A percentile compares a stretch with the other conserved stretches of the same genome.
Conservation (phyloP, 1,140 invertebrate species). For the Cotesia glomerata region DNA sequence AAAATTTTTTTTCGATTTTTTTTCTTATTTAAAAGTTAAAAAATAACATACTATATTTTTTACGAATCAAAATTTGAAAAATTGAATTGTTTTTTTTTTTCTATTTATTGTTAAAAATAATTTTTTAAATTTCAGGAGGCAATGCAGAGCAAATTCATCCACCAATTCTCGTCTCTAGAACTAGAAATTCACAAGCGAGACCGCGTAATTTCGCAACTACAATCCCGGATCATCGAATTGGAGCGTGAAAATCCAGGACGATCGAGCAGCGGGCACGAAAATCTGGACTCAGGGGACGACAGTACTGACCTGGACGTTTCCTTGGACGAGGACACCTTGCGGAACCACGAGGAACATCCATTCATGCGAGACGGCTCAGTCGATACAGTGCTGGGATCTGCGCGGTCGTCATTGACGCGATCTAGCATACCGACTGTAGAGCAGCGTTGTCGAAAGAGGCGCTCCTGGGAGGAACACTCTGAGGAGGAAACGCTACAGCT, state of each 20-base stretch:
- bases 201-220: slow-evolving; percentile 78
- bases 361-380: slow-evolving; percentile 68
- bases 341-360: slow-evolving; percentile 62
- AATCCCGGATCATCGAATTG: slow-evolving; percentile 73
- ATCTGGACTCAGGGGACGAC: slow-evolving; percentile 34
- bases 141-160: slow-evolving; percentile 63
- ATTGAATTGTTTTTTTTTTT: too few relatives aligned
- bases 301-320: slow-evolving; percentile 47
- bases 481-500: slow-evolving; percentile 67
- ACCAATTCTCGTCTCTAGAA: slow-evolving; percentile 74
- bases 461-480: slow-evolving; percentile 68
- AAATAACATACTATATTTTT: too few relatives aligned
- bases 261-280: too few relatives aligned
- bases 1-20: too few relatives aligned
- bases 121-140: slow-evolving; percentile 57
- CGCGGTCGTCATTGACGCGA: slow-evolving; percentile 36
- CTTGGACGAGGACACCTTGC: slow-evolving; percentile 46
- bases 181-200: slow-evolving; percentile 77
- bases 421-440: slow-evolving; percentile 52
- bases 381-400: slow-evolving; percentile 62
- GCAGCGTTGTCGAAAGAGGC: slow-evolving; percentile 49
- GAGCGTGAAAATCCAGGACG: slow-evolving; percentile 56
- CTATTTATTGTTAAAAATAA: not conserved
- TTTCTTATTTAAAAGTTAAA: too few relatives aligned
- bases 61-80: too few relatives aligned